Conservation (phyloP, 1,140 invertebrate species). For the Pectinophora gossypiella region DNA sequence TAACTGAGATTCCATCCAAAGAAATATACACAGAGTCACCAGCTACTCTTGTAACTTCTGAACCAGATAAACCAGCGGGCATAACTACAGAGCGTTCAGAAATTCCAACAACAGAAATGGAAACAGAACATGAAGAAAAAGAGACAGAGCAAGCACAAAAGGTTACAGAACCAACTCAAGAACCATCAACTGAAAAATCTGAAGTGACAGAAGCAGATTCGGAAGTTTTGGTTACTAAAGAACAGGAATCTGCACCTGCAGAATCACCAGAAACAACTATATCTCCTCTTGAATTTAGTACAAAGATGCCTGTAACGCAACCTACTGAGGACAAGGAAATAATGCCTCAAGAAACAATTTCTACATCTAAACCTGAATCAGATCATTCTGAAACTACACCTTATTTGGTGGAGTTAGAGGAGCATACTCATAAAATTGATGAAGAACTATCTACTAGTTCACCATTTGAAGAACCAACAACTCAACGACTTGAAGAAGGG, state of each 20-base stretch:
- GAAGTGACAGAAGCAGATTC: background rate
- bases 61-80: no score
- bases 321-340: slow-evolving; percentile 14
- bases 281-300: background rate
- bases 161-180: background rate
- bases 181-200: background rate
- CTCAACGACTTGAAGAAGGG: background rate
- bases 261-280: background rate
- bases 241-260: background rate
- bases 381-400: slow-evolving; percentile 35
- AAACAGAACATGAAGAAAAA: background rate
- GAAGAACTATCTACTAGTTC: slow-evolving; percentile 19
- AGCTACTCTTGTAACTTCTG: background rate
- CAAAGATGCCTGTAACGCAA: background rate
- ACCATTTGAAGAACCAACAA: slow-evolving; percentile 8
- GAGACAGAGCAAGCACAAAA: background rate
- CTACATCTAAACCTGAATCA: slow-evolving; percentile 17
- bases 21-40: background rate
- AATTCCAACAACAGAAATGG: background rate
- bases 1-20: background rate
- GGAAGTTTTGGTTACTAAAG: background rate
- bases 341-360: slow-evolving; percentile 36
- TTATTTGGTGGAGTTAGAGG: slow-evolving; percentile 54
- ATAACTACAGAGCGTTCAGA: no score
- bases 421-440: slow-evolving; percentile 49